Evolutionary conservation across 2,113 vertebrate species (phyloP).

Genomic region (Microtus ochrogaster): DNA sequence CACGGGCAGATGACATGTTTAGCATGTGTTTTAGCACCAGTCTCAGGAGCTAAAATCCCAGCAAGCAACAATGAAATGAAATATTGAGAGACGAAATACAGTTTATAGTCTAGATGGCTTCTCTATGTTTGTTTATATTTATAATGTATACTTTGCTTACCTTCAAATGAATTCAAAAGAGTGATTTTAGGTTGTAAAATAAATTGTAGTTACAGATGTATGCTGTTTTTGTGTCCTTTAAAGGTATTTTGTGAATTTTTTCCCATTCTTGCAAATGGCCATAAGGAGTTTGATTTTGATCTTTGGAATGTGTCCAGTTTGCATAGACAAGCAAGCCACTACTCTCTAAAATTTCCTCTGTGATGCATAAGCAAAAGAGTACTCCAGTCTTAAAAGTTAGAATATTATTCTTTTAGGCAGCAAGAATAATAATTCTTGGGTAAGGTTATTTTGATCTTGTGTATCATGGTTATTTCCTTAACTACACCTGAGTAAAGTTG

Average conservation of each 20-base stretch:
- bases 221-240: neutral
- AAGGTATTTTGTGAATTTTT: neutral
- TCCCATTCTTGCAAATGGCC: neutral
- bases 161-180: slow-evolving; percentile 18
- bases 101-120: neutral
- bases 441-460: neutral
- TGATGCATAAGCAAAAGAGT: neutral
- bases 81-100: neutral
- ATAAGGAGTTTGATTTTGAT: neutral
- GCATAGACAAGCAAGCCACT: neutral
- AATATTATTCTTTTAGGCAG: neutral
- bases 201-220: neutral
- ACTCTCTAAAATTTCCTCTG: neutral
- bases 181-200: slow-evolving; percentile 17
- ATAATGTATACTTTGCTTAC: neutral
- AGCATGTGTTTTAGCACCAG: neutral
- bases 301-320: slow-evolving; percentile 22
- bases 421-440: neutral
- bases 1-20: neutral
- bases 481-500: neutral
- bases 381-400: slow-evolving; percentile 14
- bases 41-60: neutral
- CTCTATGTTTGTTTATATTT: neutral
- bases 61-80: neutral
- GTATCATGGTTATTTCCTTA: neutral